phyloP scores from a whole-genome alignment of 23 tunicate species.

The Styela plicata region DNA sequence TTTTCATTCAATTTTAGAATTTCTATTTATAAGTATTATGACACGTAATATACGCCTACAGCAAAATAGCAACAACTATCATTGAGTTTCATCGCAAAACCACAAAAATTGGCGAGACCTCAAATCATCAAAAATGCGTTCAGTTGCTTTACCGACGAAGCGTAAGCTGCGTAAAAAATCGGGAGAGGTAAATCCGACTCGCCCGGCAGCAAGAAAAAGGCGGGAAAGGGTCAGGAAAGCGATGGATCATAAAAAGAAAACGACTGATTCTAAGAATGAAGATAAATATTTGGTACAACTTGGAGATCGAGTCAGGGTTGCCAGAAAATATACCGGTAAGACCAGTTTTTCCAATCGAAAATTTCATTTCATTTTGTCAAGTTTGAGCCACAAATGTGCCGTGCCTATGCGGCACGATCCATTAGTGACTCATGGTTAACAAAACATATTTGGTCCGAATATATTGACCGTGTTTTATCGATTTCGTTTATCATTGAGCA shows the following conservation, averaged over 20 bases:
- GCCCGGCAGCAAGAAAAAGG: neutral
- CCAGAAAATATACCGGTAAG: conserved; percentile 1
- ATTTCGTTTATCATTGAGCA: too few species aligned
- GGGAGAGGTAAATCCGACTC: neutral
- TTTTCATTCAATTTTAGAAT: neutral
- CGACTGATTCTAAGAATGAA: neutral
- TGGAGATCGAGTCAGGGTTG: neutral
- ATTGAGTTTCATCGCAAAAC: neutral
- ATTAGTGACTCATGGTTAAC: too few species aligned
- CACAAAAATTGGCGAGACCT: too few species aligned
- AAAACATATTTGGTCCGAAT: too few species aligned
- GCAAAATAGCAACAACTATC: too few species aligned
- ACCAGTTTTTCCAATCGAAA: too few species aligned
- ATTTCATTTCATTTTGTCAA: too few species aligned
- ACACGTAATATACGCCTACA: neutral
- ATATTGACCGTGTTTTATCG: too few species aligned
- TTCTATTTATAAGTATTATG: neutral
- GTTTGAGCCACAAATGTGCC: too few species aligned
- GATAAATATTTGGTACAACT: neutral
- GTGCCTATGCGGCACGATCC: too few species aligned
- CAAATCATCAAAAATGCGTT: neutral
- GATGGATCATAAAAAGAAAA: conserved; percentile 5
- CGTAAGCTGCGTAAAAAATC: neutral
- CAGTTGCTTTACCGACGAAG: neutral
- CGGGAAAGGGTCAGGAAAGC: neutral